Base-by-base conservation (phyloP, 2,797 vertebrate genomes). In the Argyrosomus regius region DNA sequence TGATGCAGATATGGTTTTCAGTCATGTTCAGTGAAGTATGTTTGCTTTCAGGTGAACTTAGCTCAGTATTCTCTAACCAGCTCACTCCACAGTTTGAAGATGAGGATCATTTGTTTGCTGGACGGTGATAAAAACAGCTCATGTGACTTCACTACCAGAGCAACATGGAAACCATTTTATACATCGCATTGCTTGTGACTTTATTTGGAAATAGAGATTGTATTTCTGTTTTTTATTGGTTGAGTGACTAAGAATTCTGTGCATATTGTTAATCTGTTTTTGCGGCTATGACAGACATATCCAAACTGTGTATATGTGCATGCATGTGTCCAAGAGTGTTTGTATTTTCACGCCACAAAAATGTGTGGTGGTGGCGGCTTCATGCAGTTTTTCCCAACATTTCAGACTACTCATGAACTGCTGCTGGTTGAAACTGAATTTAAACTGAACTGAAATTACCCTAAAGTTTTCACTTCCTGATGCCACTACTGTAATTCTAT, bases 391-490 rank as follows among this genome's bases (percentile, higher is more conserved):
- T 53, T 59, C 0, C 17, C n/a, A 49, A 12, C 16, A 28, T 50
- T 67, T 68, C 28, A 43, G 60, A 41, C 58, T 43, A 3, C 49
- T 48, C 0, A 22, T 49, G 24, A 35, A 28, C n/a, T 54, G 22
- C 3, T 16, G 1, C 16, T 0, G 1, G 0, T 57, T 28, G 43
- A 87, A 82, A 83, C 60, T 35, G 1, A 67, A 35, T 12, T 54
- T 18, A 58, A 72, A 58, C 26, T 57, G 80, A 87, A 88, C 31
- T 78, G 82, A 89, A 68, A 88, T 57, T 0, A 12, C 24, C 1
- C 0, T 17, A 14, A 1, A 3, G 43, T 77, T 56, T 74, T 81
- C 80, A 70, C 17, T 87, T 88, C 82, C 72, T 58, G 6, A 6
- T 52, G 14, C 6, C 6, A 6, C 57, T 48, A 14, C 17, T 48